Percentiles rank a stretch among this genome's conserved stretches.
These are phyloP conservation scores for Ctenosaura bakeri DNA, from an alignment of 2,797 vertebrate species.

Conservation along the genomic window DNA sequence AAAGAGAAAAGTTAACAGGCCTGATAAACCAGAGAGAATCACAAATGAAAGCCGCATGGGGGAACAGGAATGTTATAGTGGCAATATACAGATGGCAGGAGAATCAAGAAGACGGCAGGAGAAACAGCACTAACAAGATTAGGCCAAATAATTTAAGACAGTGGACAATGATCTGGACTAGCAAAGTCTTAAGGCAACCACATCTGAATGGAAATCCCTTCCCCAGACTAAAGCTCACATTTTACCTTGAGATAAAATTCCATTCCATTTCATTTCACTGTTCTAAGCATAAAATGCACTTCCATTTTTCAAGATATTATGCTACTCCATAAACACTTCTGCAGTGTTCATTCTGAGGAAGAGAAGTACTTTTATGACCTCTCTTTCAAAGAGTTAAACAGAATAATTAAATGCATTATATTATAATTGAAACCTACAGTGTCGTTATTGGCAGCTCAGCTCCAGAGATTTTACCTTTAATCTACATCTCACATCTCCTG, in stretches of 20 bases:
- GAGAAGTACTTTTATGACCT: slow-evolving; percentile 63
- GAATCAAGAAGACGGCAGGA: background rate
- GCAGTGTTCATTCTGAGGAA: slow-evolving; percentile 55
- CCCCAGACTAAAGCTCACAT: too few relatives aligned
- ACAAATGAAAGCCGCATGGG: background rate
- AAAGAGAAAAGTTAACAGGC: background rate
- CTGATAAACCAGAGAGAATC: background rate
- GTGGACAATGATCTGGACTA: background rate
- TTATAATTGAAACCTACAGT: slow-evolving; percentile 69
- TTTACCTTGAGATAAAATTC: background rate
- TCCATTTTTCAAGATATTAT: slow-evolving; percentile 41
- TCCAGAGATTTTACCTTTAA: slow-evolving; percentile 72
- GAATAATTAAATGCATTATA: slow-evolving; percentile 70
- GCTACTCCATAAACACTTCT: slow-evolving; percentile 52
- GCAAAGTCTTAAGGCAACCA: background rate
- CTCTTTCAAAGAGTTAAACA: slow-evolving; percentile 72
- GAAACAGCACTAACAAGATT: background rate
- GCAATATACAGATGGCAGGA: background rate
- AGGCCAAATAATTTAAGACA: background rate
- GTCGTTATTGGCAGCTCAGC: slow-evolving; percentile 64
- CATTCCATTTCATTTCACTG: background rate
- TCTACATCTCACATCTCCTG: slow-evolving; percentile 65
- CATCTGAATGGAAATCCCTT: background rate
- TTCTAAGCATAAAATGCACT: slow-evolving; percentile 18
- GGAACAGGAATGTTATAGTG: background rate